Conservation (phyloP, 2,888 invertebrate genomes). For the Venusia cambrica region DNA sequence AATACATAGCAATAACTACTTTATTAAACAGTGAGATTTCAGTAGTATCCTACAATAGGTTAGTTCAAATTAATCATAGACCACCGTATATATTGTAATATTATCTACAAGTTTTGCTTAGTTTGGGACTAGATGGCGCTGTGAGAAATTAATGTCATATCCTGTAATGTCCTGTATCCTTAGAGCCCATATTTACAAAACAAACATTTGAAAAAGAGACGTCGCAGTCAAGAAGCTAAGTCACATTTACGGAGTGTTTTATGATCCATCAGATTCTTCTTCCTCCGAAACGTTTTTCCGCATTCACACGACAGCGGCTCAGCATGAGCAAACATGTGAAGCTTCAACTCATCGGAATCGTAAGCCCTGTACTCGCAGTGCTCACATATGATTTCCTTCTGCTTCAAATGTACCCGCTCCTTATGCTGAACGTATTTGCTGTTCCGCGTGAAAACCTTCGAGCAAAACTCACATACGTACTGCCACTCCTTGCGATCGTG, state of each 20-base stretch:
- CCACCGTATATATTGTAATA: no score
- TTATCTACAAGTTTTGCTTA: no score
- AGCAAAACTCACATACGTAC: slow-evolving; percentile 52
- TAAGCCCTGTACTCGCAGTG: slow-evolving; percentile 6
- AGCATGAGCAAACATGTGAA: slow-evolving; percentile 8
- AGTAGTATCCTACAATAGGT: no score
- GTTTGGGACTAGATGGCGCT: no score
- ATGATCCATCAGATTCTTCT: slow-evolving; percentile 4
- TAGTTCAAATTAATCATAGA: no score
- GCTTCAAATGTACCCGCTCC: slow-evolving; percentile 35
- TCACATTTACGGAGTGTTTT: background rate
- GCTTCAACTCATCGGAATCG: slow-evolving; percentile 1
- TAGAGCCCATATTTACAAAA: no score
- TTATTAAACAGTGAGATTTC: no score
- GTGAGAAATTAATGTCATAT: no score
- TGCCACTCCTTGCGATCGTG: slow-evolving; percentile 34
- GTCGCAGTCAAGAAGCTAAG: no score
- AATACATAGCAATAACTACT: no score
- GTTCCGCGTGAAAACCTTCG: slow-evolving; percentile 35
- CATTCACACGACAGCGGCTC: slow-evolving; percentile 4
- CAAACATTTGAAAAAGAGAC: no score
- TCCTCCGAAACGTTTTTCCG: slow-evolving; percentile 6
- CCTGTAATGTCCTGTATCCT: no score
- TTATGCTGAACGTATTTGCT: slow-evolving; percentile 39
- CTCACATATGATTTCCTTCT: slow-evolving; percentile 6